Percentiles rank a stretch among this genome's conserved stretches.
Evolutionary conservation across 2,113 vertebrate genomes (phyloP).

Genomic region (Rhabdomys dilectus): DNA sequence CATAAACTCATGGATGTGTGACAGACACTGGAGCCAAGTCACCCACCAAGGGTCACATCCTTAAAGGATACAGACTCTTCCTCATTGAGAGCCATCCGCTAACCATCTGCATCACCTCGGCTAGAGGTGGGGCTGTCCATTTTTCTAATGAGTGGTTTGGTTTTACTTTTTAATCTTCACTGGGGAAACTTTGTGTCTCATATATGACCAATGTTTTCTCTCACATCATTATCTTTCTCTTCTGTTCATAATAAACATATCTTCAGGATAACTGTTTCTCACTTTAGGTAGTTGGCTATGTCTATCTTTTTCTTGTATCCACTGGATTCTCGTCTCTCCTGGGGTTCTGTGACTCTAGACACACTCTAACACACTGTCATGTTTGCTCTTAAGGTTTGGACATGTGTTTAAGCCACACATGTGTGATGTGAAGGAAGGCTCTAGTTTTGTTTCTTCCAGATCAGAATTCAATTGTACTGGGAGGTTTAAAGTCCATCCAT

Average conservation of each 20-base stretch:
- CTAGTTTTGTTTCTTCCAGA: slow-evolving; percentile 26
- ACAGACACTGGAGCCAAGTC: not conserved
- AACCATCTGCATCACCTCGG: not conserved
- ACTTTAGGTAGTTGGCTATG: not conserved
- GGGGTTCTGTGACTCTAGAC: not conserved
- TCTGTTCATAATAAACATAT: slow-evolving; percentile 13
- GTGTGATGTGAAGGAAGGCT: not conserved
- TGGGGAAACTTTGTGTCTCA: not conserved
- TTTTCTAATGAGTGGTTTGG: not conserved
- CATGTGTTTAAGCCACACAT: not conserved
- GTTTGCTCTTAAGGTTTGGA: slow-evolving; percentile 29
- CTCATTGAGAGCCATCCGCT: no score
- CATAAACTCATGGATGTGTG: not conserved
- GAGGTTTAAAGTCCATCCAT: not conserved
- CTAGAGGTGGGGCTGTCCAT: not conserved
- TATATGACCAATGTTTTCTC: slow-evolving; percentile 18
- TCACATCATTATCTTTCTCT: not conserved
- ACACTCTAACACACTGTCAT: not conserved
- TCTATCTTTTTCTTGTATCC: slow-evolving; percentile 2
- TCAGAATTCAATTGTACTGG: not conserved
- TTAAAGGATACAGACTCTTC: not conserved
- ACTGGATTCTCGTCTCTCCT: not conserved
- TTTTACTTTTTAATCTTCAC: not conserved
- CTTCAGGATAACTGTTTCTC: not conserved
- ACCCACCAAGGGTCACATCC: not conserved